These are phyloP conservation scores for Meda fulgida DNA, from an alignment of 2,797 vertebrate species.

Conservation along the genomic window DNA sequence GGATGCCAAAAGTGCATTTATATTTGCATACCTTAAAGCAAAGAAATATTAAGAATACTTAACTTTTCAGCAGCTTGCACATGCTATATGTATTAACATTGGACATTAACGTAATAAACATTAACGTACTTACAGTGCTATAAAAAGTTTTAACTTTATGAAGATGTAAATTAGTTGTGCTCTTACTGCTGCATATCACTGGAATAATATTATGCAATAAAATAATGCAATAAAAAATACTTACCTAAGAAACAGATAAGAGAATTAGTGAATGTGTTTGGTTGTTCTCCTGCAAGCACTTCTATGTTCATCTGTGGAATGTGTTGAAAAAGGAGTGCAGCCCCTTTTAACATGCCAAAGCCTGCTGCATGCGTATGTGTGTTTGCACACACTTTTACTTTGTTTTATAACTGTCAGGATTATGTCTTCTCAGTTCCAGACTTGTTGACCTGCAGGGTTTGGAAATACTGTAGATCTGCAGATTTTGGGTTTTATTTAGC, in stretches of 20 bases:
- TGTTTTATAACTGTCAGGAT: constrained; percentile 4
- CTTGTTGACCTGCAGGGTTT: constrained; percentile 31
- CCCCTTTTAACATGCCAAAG: constrained; percentile 53
- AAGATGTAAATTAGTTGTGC: neutral
- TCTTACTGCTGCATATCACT: neutral
- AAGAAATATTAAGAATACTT: neutral
- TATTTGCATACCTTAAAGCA: neutral
- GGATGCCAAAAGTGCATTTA: neutral
- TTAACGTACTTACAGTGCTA: neutral
- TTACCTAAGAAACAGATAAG: constrained; percentile 21
- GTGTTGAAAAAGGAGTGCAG: constrained; percentile 34
- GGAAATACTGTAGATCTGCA: neutral
- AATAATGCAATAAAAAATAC: neutral
- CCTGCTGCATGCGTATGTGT: constrained; percentile 38
- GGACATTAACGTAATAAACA: no score
- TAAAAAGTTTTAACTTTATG: neutral
- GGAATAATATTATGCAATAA: neutral
- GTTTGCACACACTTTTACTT: neutral
- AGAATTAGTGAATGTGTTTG: neutral
- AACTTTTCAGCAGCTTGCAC: neutral
- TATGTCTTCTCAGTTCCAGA: constrained; percentile 37
- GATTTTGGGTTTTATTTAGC: neutral
- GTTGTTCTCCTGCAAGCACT: constrained; percentile 29
- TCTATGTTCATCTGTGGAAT: constrained; percentile 31
- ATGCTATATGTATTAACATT: neutral